phyloP scores from a whole-genome alignment of 1,140 invertebrate species.

The Cryptotermes secundus region DNA sequence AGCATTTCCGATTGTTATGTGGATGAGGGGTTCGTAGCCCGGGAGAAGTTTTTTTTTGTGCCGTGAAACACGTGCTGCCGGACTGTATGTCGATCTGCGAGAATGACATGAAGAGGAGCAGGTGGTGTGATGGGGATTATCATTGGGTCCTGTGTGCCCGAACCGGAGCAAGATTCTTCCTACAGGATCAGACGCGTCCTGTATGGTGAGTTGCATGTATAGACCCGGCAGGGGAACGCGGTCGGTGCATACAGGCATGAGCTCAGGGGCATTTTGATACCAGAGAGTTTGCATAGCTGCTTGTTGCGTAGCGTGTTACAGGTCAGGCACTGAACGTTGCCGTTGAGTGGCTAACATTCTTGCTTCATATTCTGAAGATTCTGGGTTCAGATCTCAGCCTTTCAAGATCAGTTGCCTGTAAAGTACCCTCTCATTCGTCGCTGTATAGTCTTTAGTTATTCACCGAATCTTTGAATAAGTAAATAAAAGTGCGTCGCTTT shows the following conservation, averaged over 20 bases:
- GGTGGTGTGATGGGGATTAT: conserved; percentile 72
- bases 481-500: no score
- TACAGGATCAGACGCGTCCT: conserved; percentile 31
- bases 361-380: no score
- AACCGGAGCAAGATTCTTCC: conserved; percentile 58
- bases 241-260: background rate
- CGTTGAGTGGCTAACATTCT: no score
- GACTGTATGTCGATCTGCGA: background rate
- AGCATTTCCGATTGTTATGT: background rate
- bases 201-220: conserved; percentile 27
- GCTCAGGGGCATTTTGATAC: background rate
- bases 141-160: conserved; percentile 70
- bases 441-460: no score
- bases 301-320: no score
- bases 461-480: no score
- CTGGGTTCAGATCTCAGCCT: no score
- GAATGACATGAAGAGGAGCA: background rate
- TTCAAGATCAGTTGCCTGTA: no score
- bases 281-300: no score
- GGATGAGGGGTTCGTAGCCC: background rate
- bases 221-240: no score
- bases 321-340: no score
- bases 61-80: background rate
- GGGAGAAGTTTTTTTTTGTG: background rate
- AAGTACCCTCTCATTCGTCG: no score